Evolutionary conservation across 1,140 invertebrate species (phyloP), one percentile per base, ranked within the genome.

Genomic region (Leptinotarsa defecta): DNA sequence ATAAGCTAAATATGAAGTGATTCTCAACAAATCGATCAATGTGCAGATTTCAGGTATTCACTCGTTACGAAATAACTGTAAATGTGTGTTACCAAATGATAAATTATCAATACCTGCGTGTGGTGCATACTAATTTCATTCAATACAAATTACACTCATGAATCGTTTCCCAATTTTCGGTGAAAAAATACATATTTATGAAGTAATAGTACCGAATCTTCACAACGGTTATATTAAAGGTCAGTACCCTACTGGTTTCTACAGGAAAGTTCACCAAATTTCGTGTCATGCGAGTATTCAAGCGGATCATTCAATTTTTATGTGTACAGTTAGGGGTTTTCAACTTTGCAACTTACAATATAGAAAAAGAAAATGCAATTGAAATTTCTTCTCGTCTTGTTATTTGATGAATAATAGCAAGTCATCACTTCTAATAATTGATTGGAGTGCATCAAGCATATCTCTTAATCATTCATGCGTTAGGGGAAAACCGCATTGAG

Each of bases 241-340:
- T 57, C n/a, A 8, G 52, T 19, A 57, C n/a, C 2, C 15, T 19
- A n/a, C n/a, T 57, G 13, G 52, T n/a, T 57, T 57, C 15, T 57
- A 57, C 15, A n/a, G 4, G n/a, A 57, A 57, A 15, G 52, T 57
- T 57, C 13, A 17, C 52, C 52, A 57, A 57, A 57, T 57, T 57
- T 57, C 6, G 13, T 8, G 13, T 15, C n/a, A 19, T 4, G n/a
- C 13, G 52, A 57, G 4, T 57, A 57, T 57, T 57, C 17, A 57
- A 17, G 52, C 52, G 52, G 5, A n/a, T 57, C 13, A 57, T 57
- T 57, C 4, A 15, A 57, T 17, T 57, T 57, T n/a, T 57, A 43
- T 57, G 13, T 57, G 52, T 57, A 57, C 52, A 57, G 52, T 57
- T 57, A 57, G 52, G 52, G 52, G 13, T 57, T 57, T 57, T 57